These are phyloP conservation scores for Microcebus griseorufus DNA, from an alignment of 2,113 vertebrate genomes.

Conservation along the genomic window DNA sequence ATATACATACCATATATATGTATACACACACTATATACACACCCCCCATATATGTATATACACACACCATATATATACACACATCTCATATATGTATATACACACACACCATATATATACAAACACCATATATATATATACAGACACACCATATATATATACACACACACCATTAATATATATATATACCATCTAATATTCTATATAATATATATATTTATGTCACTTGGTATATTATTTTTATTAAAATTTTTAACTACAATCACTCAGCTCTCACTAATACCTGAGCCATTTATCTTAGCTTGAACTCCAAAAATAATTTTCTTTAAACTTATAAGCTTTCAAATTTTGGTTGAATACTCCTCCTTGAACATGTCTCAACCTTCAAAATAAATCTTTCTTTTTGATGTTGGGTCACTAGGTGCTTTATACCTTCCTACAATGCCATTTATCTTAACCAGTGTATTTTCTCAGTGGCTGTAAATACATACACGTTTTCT, in stretches of 20 bases:
- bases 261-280: not conserved
- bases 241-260: not conserved
- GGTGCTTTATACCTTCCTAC: slow-evolving; percentile 81
- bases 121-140: no score
- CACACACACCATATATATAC: no score
- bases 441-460: slow-evolving; percentile 84
- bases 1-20: no score
- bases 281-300: slow-evolving; percentile 77
- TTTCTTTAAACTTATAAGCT: slow-evolving; percentile 38
- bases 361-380: slow-evolving; percentile 79
- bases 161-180: no score
- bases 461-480: slow-evolving; percentile 83
- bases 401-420: slow-evolving; percentile 81
- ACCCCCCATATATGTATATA: no score
- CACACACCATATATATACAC: no score
- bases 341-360: slow-evolving; percentile 78
- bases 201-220: not conserved
- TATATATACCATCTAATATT: no score
- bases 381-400: slow-evolving; percentile 85
- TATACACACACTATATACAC: no score
- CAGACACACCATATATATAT: no score
- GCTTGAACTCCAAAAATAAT: not conserved
- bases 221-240: not conserved
- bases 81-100: no score
- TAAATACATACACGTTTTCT: slow-evolving; percentile 83